Evolutionary conservation across 2,113 vertebrate species (phyloP).

Genomic region (Psettodes erumei): DNA sequence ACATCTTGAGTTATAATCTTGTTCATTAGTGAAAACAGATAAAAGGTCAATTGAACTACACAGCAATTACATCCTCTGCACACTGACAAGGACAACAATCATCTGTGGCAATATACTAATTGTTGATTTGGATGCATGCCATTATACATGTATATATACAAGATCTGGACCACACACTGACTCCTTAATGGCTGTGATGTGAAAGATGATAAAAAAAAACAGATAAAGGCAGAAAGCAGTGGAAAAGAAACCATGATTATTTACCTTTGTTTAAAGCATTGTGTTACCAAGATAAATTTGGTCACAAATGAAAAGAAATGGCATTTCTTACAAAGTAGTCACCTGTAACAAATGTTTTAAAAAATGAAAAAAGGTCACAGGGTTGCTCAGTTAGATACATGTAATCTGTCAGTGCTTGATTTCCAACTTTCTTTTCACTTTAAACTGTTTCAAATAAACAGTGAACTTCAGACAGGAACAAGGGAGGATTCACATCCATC

Average conservation of each 20-base stretch:
- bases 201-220: no score
- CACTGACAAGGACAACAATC: not conserved
- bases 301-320: no score
- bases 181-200: no score
- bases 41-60: not conserved
- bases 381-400: not conserved
- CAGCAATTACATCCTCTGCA: not conserved
- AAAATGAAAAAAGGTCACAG: not conserved
- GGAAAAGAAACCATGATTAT: not conserved
- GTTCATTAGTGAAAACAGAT: not conserved
- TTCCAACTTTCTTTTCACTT: not conserved
- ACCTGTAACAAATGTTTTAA: not conserved
- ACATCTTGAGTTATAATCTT: not conserved
- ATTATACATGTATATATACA: no score
- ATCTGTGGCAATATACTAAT: not conserved
- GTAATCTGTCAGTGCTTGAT: not conserved
- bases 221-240: no score
- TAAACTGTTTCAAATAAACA: slow-evolving; percentile 12
- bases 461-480: slow-evolving; percentile 40
- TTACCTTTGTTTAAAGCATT: not conserved
- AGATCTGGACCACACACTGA: not conserved
- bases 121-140: not conserved
- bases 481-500: slow-evolving; percentile 44
- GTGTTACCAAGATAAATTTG: not conserved
- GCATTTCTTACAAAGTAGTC: not conserved